Evolutionary conservation across 1,140 invertebrate species (phyloP), one percentile per base, ranked within the genome.

Genomic region (Diuraphis noxia): DNA sequence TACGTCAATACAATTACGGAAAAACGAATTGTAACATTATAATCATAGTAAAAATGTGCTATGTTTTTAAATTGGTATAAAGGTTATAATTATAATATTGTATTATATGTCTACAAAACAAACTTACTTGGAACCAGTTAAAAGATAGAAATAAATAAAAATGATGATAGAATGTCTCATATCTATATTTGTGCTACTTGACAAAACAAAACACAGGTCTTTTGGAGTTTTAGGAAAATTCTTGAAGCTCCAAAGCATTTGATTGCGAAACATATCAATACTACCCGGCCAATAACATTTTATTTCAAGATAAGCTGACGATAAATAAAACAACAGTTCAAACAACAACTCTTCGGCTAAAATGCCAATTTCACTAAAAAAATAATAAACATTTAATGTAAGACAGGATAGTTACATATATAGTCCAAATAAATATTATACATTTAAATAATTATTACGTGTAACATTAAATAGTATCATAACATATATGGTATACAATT

Each of bases 121-220:
- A 46, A 81, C 89, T 91, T 49, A 91, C 89, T 91, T 81, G 72
- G 89, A 91, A 91, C 21, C 40, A 49, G 89, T 91, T 91, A 91
- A 82, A 52, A 91, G 56, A 49, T 81, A 91, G 34, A 91, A 91
- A 91, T 91, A 91, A 25, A 91, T 46, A 49, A 81, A 91, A 81
- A 91, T 82, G 0, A 81, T 52, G 23, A 91, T 82, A 21, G 13
- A 49, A 36, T 91, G 36, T 46, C n/a, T 91, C 9, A 82, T 38
- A 21, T 82, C 72, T 52, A 17, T 49, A 91, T 52, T 82, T 81
- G 81, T 79, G 23, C 34, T 91, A 52, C 49, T 91, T 13, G 52
- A 49, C 38, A 91, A 34, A 49, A 21, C 17, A 36, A 81, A 38
- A 40, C 77, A 91, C n/a, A 91, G 38, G 21, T 91, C 89, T 82